Base-by-base conservation (phyloP, 1,140 invertebrate genomes). In the Saccostrea glomerata region DNA sequence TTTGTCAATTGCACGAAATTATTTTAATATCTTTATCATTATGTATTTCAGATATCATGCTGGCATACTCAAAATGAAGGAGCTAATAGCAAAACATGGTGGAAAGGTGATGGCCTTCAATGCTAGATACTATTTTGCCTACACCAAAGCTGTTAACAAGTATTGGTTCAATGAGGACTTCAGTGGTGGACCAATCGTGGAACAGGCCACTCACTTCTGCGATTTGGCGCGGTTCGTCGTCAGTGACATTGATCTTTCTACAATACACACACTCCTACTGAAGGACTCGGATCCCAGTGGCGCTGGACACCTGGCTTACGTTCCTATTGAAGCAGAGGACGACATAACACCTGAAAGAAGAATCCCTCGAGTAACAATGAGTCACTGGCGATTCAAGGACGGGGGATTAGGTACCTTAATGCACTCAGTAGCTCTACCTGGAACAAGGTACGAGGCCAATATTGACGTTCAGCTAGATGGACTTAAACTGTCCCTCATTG, bases 201-300 rank as follows among this genome's bases (percentile, higher is more conserved):
- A 90, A 56, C 89, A 90, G 36, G 89, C 89, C 17, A 90, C 87
- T 1, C 89, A 88, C 47, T 86, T 90, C n/a, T 90, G 89, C 82
- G 89, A 90, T 60, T 56, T 90, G 23, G 83, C 82, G 7, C 84
- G 89, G 25, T 88, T 73, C 82, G 63, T 90, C 7, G 87, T 86
- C 23, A 84, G 89, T 4, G 87, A 90, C 36, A 20, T 88, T 47
- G 77, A 88, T n/a, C n/a, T 88, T 17, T 63, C 40, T 9, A 63
- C 87, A n/a, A 82, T 90, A 6, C 85, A 88, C 63, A 88, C 87
- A 0, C 55, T 90, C 20, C 85, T 87, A 73, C 70, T 90, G 13
- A 84, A 86, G 11, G 87, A 90, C 30, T 47, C 86, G 30, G 89
- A 90, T 17, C 23, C 63, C 36, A 54, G 87, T 17, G 87, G 82